These are phyloP conservation scores for Yponomeuta plumbellus DNA, from an alignment of 2,888 invertebrate genomes.

Conservation along the genomic window DNA sequence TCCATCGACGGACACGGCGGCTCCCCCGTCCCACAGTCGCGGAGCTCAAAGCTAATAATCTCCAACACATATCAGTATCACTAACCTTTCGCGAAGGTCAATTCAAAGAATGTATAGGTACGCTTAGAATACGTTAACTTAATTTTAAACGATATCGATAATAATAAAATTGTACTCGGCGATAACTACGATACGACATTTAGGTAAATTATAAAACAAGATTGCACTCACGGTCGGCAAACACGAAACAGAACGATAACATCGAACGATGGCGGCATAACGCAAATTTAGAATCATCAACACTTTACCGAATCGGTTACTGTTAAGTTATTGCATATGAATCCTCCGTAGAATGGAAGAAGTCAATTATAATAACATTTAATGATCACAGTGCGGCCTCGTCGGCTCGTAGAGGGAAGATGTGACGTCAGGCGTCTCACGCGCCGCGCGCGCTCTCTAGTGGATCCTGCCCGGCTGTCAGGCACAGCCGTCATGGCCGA, in stretches of 20 bases:
- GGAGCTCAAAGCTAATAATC: slow-evolving; percentile 42
- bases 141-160: slow-evolving; percentile 57
- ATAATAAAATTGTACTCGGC: slow-evolving; percentile 65
- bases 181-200: slow-evolving; percentile 51
- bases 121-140: slow-evolving; percentile 66
- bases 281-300: slow-evolving; percentile 65
- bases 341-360: slow-evolving; percentile 48
- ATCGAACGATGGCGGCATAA: slow-evolving; percentile 34
- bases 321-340: slow-evolving; percentile 51
- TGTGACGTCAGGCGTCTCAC: slow-evolving; percentile 25
- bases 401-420: slow-evolving; percentile 20
- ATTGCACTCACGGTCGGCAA: slow-evolving; percentile 54
- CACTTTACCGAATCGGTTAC: slow-evolving; percentile 56
- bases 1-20: slow-evolving; percentile 41
- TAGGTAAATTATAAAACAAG: slow-evolving; percentile 44
- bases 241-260: slow-evolving; percentile 40
- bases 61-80: slow-evolving; percentile 69
- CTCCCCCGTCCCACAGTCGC: slow-evolving; percentile 28
- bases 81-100: slow-evolving; percentile 76
- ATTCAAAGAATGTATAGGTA: slow-evolving; percentile 75
- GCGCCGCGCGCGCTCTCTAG: slow-evolving; percentile 34
- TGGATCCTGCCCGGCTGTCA: slow-evolving; percentile 33
- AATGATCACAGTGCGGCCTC: slow-evolving; percentile 38
- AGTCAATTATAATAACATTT: slow-evolving; percentile 48
- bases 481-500: slow-evolving; percentile 74